Evolutionary conservation across 2,113 vertebrate genomes (phyloP).

Genomic region (Heloderma charlesbogerti): DNA sequence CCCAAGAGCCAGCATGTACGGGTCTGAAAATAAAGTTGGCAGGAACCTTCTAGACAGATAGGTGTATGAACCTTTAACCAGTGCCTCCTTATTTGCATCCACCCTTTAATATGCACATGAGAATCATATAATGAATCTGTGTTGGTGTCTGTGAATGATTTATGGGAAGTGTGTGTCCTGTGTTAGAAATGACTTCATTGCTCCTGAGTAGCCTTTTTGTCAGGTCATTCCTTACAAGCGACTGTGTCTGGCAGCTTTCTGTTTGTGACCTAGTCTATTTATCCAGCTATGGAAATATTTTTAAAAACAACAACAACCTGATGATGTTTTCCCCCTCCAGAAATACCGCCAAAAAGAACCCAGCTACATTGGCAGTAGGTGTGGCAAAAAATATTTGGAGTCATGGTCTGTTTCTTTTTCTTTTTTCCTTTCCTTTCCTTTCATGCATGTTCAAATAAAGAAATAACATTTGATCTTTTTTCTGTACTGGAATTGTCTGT

Average conservation of each 20-base stretch:
- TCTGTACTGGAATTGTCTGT: background rate
- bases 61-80: background rate
- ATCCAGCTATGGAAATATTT: background rate
- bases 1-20: background rate
- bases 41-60: background rate
- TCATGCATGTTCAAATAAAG: background rate
- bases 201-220: background rate
- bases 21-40: background rate
- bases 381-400: background rate
- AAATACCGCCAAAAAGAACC: background rate
- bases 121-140: background rate
- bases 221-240: background rate
- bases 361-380: background rate
- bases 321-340: background rate
- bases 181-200: background rate
- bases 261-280: background rate
- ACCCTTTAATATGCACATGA: background rate
- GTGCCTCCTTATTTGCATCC: background rate
- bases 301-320: background rate
- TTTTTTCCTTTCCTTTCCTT: background rate
- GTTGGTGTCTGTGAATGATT: background rate
- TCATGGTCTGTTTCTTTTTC: fast-evolving
- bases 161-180: background rate
- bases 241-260: constrained; percentile 7
- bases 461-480: background rate